Evolutionary conservation across 2,113 vertebrate genomes (phyloP).

Genomic region (Xenus cinereus): DNA sequence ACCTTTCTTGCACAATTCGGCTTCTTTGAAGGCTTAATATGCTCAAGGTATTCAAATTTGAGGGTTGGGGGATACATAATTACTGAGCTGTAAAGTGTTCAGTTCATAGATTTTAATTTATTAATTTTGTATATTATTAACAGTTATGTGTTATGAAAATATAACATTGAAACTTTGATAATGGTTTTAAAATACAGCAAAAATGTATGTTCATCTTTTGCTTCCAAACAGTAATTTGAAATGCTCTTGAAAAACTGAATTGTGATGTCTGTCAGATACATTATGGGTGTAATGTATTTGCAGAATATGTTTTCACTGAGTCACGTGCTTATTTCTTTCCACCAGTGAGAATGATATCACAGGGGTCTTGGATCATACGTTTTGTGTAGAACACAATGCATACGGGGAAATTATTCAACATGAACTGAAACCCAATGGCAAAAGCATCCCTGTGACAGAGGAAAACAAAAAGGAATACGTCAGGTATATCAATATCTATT

Average conservation of each 20-base stretch:
- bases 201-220: neutral
- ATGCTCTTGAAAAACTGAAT: neutral
- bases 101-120: neutral
- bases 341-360: conserved; percentile 96
- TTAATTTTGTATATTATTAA: neutral
- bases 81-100: neutral
- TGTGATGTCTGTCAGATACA: neutral
- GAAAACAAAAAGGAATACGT: conserved; percentile 99
- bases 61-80: fast-evolving
- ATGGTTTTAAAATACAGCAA: neutral
- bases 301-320: neutral
- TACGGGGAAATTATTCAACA: conserved; percentile 98
- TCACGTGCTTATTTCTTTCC: neutral
- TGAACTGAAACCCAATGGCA: conserved; percentile 97
- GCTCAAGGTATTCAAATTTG: neutral
- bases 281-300: neutral
- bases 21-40: neutral
- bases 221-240: neutral
- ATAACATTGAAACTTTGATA: neutral
- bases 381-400: conserved; percentile 97
- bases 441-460: conserved; percentile 92
- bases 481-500: conserved; percentile 65
- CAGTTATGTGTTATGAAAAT: neutral
- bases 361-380: conserved; percentile 97
- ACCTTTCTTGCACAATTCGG: neutral